Evolutionary conservation across 2,113 vertebrate species (phyloP).

Genomic region (Trematomus loennbergii): DNA sequence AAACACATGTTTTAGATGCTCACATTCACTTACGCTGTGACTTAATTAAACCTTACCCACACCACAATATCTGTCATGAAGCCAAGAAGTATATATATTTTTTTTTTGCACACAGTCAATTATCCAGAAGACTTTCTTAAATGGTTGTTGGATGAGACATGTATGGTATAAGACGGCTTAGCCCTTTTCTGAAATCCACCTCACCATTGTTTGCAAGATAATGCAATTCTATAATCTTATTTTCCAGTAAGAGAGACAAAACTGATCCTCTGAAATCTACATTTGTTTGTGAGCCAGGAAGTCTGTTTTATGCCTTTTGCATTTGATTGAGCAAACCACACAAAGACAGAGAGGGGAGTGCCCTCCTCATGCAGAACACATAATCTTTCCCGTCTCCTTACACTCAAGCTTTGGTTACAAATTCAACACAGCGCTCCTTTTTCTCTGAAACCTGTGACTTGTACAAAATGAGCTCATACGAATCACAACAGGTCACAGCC

Average conservation of each 20-base stretch:
- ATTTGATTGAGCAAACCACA: background rate
- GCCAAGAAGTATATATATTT: background rate
- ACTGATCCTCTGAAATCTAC: background rate
- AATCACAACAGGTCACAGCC: conserved; percentile 21
- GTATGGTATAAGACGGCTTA: background rate
- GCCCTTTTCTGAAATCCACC: background rate
- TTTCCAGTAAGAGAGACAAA: background rate
- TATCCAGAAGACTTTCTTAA: background rate
- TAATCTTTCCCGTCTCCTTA: background rate
- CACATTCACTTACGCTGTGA: background rate
- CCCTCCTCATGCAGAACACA: conserved; percentile 3
- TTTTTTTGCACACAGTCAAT: background rate
- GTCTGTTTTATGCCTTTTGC: background rate
- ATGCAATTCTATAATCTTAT: background rate
- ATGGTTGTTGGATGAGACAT: too few species aligned
- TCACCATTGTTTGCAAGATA: background rate
- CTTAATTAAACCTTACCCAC: background rate
- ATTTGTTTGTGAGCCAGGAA: background rate
- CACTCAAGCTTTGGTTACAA: conserved; percentile 15
- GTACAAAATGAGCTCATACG: conserved; percentile 7
- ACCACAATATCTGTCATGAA: background rate
- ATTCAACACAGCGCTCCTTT: background rate
- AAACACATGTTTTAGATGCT: background rate
- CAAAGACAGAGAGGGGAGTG: background rate
- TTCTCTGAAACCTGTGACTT: background rate